phyloP scores from a whole-genome alignment of 2,888 invertebrate genomes.

The Lycophotia porphyrea region DNA sequence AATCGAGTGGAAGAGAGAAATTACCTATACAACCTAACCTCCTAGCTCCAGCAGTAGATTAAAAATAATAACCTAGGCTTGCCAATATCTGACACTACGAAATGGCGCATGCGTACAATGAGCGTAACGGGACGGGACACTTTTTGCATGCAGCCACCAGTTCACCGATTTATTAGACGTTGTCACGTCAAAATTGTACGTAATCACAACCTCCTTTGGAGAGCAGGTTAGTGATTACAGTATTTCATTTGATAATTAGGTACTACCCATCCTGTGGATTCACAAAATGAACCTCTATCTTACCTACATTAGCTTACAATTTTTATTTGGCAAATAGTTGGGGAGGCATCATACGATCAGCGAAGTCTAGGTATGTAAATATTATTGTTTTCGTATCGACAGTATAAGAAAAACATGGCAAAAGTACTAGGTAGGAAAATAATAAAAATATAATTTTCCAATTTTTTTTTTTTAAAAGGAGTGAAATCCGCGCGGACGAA shows the following conservation, averaged over 20 bases:
- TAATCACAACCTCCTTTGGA: neutral
- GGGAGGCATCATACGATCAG: neutral
- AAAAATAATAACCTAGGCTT: too few relatives aligned
- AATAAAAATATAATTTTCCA: neutral
- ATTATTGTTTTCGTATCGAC: neutral
- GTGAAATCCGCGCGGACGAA: neutral
- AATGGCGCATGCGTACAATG: too few relatives aligned
- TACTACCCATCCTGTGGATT: neutral
- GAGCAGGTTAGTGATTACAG: neutral
- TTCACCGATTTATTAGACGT: too few relatives aligned
- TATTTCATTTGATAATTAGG: neutral
- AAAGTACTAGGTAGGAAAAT: neutral
- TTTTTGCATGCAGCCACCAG: too few relatives aligned
- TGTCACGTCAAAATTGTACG: too few relatives aligned
- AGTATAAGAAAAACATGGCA: neutral
- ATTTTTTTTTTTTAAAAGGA: neutral
- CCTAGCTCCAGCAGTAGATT: too few relatives aligned
- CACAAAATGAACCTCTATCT: neutral
- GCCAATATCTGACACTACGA: too few relatives aligned
- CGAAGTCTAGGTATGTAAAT: neutral
- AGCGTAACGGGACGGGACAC: too few relatives aligned
- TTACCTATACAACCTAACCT: too few relatives aligned
- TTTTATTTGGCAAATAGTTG: neutral
- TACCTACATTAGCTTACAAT: neutral
- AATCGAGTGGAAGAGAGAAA: too few relatives aligned